Evolutionary conservation across 1,140 invertebrate genomes (phyloP), one percentile per base, ranked within the genome.

Genomic region (Phymorhynchus buccinoides): DNA sequence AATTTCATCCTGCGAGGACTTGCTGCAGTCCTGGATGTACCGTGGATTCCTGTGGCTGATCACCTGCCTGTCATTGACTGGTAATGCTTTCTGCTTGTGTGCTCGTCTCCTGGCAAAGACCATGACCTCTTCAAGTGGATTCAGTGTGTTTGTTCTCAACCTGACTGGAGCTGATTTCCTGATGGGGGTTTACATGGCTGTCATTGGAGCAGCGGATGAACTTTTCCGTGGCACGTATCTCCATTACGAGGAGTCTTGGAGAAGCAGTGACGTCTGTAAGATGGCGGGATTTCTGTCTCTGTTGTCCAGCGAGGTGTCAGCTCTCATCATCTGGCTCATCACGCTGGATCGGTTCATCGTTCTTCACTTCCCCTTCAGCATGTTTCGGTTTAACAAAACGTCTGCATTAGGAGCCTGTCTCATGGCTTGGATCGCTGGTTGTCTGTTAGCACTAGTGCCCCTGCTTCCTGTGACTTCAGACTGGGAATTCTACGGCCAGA

Each of bases 191-290:
- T 84, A 84, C 77, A 32, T 80, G 52, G 75, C 62, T 4, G 71
- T 85, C 41, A 81, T 85, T 12, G 84, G 84, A 32, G 18, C 79
- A 16, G 84, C 84, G 27, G 84, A 85, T 44, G 41, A 30, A 27
- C 52, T 42, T 56, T 85, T 71, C 66, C 30, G 79, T 0, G 94
- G 92, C 71, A 39, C 37, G 27, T 86, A 86, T 32, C 77, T 81
- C 37, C 32, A 39, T 16, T 22, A 66, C 7, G 84, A 80, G 1
- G 32, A 6, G 12, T 62, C 66, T 22, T 85, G 84, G 84, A 85
- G 71, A 48, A 81, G 22, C 42, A 81, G 78, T 32, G 30, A 37
- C 2, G 32, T 39, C 12, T 85, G 84, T 37, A 66, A 80, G 7
- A 62, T 78, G 27, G 84, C 84, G 6, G 84, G 84, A 1, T 85